These are phyloP conservation scores for Orussus abietinus DNA, from an alignment of 1,140 invertebrate species.

Conservation along the genomic window DNA sequence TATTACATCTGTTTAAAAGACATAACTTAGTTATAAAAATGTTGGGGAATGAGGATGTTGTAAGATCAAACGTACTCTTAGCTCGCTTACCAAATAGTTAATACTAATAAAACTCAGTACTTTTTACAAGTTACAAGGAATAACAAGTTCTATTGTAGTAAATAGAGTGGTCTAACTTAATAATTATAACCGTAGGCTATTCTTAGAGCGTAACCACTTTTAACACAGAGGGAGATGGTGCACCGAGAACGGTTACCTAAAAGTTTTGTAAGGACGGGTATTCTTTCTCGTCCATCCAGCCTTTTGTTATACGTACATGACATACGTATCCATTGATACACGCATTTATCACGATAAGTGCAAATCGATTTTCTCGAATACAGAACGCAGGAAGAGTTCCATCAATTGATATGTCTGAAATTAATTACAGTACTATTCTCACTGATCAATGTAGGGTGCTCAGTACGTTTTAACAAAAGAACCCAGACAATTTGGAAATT, in stretches of 20 bases:
- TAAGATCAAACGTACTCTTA: conserved; percentile 47
- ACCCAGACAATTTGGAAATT: no score
- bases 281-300: conserved; percentile 12
- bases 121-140: conserved; percentile 54
- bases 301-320: conserved; percentile 11
- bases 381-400: no score
- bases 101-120: conserved; percentile 54
- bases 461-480: no score
- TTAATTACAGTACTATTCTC: no score
- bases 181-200: conserved; percentile 35
- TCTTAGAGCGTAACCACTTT: conserved; percentile 28
- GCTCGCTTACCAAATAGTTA: conserved; percentile 43
- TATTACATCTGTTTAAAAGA: conserved; percentile 51
- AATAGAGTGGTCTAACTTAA: conserved; percentile 39
- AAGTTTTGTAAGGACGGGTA: conserved; percentile 24
- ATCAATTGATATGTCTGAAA: no score
- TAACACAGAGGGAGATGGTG: conserved; percentile 40
- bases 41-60: conserved; percentile 33
- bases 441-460: no score
- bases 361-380: no score
- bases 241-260: conserved; percentile 26
- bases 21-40: conserved; percentile 50
- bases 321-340: conserved; percentile 13
- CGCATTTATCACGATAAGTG: no score
- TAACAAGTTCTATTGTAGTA: conserved; percentile 50